Percentiles rank a stretch among this genome's conserved stretches.
phyloP scores from a whole-genome alignment of 2,113 vertebrate genomes.

The Periophthalmus modestus region DNA sequence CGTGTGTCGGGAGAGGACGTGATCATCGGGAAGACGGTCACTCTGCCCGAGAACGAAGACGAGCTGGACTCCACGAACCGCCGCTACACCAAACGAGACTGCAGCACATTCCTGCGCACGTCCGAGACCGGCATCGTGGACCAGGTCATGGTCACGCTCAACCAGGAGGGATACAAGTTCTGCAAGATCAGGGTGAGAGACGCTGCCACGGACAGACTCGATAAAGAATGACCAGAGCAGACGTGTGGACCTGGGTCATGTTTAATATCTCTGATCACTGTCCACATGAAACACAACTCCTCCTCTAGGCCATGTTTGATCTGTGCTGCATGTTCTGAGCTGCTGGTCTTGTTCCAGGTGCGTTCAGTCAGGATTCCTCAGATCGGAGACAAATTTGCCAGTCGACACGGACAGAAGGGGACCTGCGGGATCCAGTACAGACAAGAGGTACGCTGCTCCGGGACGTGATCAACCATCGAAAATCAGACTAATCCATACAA shows the following conservation, averaged over 20 bases:
- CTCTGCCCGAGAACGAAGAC: constrained; percentile 93
- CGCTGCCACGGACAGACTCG: too few species aligned
- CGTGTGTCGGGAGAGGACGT: constrained; percentile 99
- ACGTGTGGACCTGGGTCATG: too few species aligned
- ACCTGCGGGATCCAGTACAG: constrained; percentile 98
- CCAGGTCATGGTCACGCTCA: constrained; percentile 98
- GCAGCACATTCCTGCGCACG: constrained; percentile 95
- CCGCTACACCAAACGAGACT: constrained; percentile 95
- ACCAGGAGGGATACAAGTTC: constrained; percentile 99
- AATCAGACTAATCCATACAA: too few species aligned
- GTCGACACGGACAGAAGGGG: constrained; percentile 97
- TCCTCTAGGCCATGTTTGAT: too few species aligned
- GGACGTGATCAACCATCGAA: neutral
- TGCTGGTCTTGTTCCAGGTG: constrained; percentile 75
- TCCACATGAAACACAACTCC: too few species aligned
- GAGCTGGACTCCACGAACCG: constrained; percentile 93
- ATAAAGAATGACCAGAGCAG: too few species aligned
- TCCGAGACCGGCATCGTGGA: constrained; percentile 99
- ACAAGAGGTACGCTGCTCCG: constrained; percentile 84
- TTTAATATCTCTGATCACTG: too few species aligned
- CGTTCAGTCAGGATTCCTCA: constrained; percentile 97
- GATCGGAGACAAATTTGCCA: constrained; percentile 98
- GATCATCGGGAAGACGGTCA: constrained; percentile 97
- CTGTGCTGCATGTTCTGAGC: neutral
- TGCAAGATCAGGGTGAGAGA: constrained; percentile 94